These are phyloP conservation scores for Mactromeris polynyma DNA, from an alignment of 2,888 invertebrate genomes.

Conservation along the genomic window DNA sequence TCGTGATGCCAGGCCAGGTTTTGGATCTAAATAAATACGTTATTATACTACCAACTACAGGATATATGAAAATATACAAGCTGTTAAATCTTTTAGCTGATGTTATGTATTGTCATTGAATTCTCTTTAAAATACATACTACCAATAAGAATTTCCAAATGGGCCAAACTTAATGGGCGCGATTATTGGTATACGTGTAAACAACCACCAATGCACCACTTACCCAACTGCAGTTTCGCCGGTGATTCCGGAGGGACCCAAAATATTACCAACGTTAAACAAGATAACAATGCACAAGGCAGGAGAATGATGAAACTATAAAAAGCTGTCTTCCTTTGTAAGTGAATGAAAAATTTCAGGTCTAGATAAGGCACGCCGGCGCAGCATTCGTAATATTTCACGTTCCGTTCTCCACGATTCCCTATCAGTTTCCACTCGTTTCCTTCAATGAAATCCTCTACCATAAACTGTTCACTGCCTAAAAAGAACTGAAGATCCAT, in stretches of 20 bases:
- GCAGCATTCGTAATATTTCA: constrained; percentile 85
- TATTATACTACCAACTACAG: not conserved
- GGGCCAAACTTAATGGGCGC: not conserved
- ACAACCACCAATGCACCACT: constrained; percentile 64
- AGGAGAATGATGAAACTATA: constrained; percentile 87
- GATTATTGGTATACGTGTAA: not conserved
- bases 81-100: not conserved
- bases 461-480: constrained; percentile 75
- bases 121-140: not conserved
- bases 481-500: constrained; percentile 80
- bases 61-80: not conserved
- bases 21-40: not conserved
- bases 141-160: not conserved
- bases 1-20: not conserved
- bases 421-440: constrained; percentile 87
- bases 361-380: constrained; percentile 84
- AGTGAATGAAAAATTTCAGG: constrained; percentile 84
- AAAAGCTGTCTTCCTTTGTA: constrained; percentile 84
- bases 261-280: constrained; percentile 87
- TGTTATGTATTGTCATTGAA: not conserved
- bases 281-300: constrained; percentile 87
- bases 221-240: constrained; percentile 87
- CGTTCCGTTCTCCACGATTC: constrained; percentile 81
- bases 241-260: constrained; percentile 88
- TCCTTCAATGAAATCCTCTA: constrained; percentile 84